These are phyloP conservation scores for Lottia scabra DNA, from an alignment of 2,888 invertebrate genomes.

Conservation along the genomic window DNA sequence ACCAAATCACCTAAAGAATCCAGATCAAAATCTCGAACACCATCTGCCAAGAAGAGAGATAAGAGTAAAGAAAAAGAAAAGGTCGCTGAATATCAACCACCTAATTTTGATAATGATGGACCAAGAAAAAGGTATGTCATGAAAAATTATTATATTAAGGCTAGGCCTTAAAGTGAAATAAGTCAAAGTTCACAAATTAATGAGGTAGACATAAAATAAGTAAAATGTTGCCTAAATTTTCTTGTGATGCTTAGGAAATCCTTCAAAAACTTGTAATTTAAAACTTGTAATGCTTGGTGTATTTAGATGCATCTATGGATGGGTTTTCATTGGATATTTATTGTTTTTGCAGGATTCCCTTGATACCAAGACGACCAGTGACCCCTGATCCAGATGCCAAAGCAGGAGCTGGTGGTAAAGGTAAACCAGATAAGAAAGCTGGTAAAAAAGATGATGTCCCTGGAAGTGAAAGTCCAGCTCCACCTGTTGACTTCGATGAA, in stretches of 20 bases:
- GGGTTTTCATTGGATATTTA: too few relatives aligned
- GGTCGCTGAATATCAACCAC: constrained; percentile 23
- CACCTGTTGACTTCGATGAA: constrained; percentile 64
- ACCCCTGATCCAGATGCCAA: constrained; percentile 62
- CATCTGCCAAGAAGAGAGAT: constrained; percentile 55
- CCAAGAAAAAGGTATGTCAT: constrained; percentile 33
- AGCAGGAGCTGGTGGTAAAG: constrained; percentile 48
- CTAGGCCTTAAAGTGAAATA: too few relatives aligned
- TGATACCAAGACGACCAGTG: constrained; percentile 61
- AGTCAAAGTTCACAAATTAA: too few relatives aligned
- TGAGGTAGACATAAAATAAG: too few relatives aligned
- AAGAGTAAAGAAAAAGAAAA: constrained; percentile 53
- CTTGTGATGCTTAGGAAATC: too few relatives aligned
- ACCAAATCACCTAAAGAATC: constrained; percentile 42
- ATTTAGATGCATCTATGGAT: too few relatives aligned
- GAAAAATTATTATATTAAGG: neutral
- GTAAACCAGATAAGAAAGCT: constrained; percentile 51
- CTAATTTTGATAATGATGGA: constrained; percentile 33
- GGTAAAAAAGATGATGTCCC: constrained; percentile 44
- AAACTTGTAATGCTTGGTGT: too few relatives aligned
- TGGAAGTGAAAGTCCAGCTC: constrained; percentile 55
- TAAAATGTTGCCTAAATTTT: too few relatives aligned
- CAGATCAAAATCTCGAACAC: constrained; percentile 51
- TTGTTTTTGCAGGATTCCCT: constrained; percentile 59
- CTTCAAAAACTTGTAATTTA: too few relatives aligned